Conservation (phyloP, 2,113 vertebrate genomes). For the Corydoras sp. region DNA sequence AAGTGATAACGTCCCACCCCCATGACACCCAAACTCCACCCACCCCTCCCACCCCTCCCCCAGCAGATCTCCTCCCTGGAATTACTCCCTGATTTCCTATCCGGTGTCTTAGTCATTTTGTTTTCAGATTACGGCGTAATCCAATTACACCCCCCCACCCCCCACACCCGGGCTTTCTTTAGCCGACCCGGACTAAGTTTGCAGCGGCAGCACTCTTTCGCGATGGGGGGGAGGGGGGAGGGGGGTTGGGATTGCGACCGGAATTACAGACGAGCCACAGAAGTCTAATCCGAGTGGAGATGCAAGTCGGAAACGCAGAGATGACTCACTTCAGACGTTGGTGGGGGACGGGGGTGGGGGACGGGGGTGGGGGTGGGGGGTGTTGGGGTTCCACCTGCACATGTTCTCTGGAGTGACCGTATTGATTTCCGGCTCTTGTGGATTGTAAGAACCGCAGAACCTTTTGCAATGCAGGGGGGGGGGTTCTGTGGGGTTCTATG, state of each 20-base stretch:
- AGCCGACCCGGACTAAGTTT: slow-evolving; percentile 37
- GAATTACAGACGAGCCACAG: background rate
- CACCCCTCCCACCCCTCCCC: background rate
- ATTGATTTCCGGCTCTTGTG: slow-evolving; percentile 9
- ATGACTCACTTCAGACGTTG: too few relatives aligned
- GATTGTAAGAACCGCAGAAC: background rate
- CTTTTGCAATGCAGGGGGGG: background rate
- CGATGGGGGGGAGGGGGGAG: slow-evolving; percentile 18
- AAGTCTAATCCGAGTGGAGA: too few relatives aligned
- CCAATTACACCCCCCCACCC: slow-evolving; percentile 53
- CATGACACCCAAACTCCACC: too few relatives aligned
- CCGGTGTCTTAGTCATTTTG: slow-evolving; percentile 51
- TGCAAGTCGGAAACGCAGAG: too few relatives aligned
- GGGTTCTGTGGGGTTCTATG: too few relatives aligned
- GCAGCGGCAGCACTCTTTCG: slow-evolving; percentile 33
- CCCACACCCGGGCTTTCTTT: slow-evolving; percentile 37
- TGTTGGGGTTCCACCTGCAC: background rate
- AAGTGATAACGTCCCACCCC: too few relatives aligned
- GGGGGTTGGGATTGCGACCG: background rate
- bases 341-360: too few relatives aligned
- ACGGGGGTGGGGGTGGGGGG: too few relatives aligned
- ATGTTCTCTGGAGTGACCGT: slow-evolving; percentile 2
- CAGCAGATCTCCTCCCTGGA: slow-evolving; percentile 24
- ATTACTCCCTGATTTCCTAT: slow-evolving; percentile 46
- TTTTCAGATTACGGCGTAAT: slow-evolving; percentile 60